Evolutionary conservation across 2,113 vertebrate species (phyloP), one percentile per base, ranked within the genome.

Genomic region (Cepphus grylle): DNA sequence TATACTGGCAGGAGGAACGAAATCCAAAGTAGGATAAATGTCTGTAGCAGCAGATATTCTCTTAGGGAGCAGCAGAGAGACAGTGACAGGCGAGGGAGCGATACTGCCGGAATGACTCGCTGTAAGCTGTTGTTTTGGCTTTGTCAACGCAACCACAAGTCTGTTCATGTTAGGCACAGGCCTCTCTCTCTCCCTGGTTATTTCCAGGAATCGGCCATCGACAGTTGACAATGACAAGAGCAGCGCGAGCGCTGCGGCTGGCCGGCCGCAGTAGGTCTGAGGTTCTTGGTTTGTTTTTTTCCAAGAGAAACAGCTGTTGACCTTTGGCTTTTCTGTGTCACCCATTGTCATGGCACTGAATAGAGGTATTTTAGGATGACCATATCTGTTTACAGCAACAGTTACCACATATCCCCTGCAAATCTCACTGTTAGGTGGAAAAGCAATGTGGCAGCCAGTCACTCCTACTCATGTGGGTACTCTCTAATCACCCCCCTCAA

Each of bases 121-220:
- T 91, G 59, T 38, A 87, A 92, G 82, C 94, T 95, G 61, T 91
- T 84, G 66, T 79, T 90, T 67, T 81, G 90, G 71, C 59, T 94
- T 80, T 81, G 25, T 58, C 86, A 81, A 42, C 5, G 42, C 85
- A 92, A 92, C 77, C 93, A 92, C 87, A 94, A 90, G 73, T 47
- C 85, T 93, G 81, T 8, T 84, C 84, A 66, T 38, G 70, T 47
- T 56, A 90, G 71, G 55, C 79, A 94, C 42, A 82, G 90, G 40
- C 19, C 58, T 94, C 87, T n/a, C 78, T 56, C 82, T 85, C 82
- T 91, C 86, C 71, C 86, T 73, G 66, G 25, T 45, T 95, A 63
- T 93, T 97, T 96, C 94, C 90, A 97, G 93, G 92, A 97, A 97
- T 88, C 32, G 5, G 72, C 92, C 59, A 84, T 78, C 11, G 61